These are phyloP conservation scores for Xenopus petersii DNA, from an alignment of 2,797 vertebrate genomes.

Conservation along the genomic window DNA sequence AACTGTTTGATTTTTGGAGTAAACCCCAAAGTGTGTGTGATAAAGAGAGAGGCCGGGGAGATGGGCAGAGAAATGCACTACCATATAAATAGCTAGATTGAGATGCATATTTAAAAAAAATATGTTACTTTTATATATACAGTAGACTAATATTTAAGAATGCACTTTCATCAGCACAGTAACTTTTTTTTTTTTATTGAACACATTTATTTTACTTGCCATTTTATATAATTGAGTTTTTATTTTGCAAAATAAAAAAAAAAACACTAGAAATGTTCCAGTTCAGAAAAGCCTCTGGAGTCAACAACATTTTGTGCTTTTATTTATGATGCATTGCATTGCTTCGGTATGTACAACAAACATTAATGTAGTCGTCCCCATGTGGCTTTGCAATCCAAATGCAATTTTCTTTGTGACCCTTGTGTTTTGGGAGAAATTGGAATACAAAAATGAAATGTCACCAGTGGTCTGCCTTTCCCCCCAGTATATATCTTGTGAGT, in stretches of 20 bases:
- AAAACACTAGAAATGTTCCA: conserved; percentile 34
- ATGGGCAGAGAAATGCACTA: too few species aligned
- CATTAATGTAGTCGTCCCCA: conserved; percentile 36
- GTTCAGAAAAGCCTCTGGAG: conserved; percentile 37
- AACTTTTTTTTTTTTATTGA: conserved; percentile 23
- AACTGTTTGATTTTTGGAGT: too few species aligned
- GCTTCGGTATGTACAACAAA: conserved; percentile 22
- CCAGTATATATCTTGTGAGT: too few species aligned
- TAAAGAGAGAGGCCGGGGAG: too few species aligned
- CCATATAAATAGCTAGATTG: too few species aligned
- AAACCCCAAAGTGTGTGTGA: too few species aligned
- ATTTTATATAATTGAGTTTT: conserved; percentile 9
- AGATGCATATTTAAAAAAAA: too few species aligned
- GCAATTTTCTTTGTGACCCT: conserved; percentile 38
- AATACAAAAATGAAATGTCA: conserved; percentile 36
- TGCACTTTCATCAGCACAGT: too few species aligned
- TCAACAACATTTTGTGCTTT: background rate
- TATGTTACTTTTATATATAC: too few species aligned
- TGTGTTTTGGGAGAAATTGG: conserved; percentile 39
- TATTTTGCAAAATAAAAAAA: conserved; percentile 8
- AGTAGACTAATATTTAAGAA: too few species aligned
- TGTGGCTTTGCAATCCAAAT: conserved; percentile 31
- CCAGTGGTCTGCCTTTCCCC: background rate
- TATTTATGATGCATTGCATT: conserved; percentile 8
- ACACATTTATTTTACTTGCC: conserved; percentile 17